Evolutionary conservation across 2,888 invertebrate species (phyloP), one percentile per base, ranked within the genome.

Genomic region (Lamellibrachia satsuma): DNA sequence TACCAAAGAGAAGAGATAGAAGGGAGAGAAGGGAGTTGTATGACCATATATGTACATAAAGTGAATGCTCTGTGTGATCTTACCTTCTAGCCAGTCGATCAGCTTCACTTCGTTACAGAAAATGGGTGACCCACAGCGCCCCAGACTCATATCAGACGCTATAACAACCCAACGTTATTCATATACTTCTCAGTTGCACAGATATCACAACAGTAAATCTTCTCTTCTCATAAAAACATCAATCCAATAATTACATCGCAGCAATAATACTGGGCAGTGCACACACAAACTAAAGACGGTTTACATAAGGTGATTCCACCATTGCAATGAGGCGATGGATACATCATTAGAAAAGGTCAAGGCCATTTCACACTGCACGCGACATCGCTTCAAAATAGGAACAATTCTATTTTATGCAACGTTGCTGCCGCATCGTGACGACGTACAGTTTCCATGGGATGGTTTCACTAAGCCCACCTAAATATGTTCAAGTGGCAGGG

Each of bases 51-150:
- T 39, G 39, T 39, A 39, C 39, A 39, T 39, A 0, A 39, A 39
- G 39, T 39, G 39, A 39, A 39, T 39, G 39, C 39, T 39, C 15
- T 57, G 8, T 57, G 57, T 11, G 15, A 27, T 90, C 93, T 93
- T 94, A 96, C 96, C 99, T 97, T 99, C 99, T 95, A 98, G 98
- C 99, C 99, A 99, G 97, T 98, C 98, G 92, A 98, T 97, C 94
- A 99, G 97, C 95, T 97, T 97, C 95, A 99, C 98, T 96, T 98
- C 98, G 95, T 98, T 98, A 94, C 98, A 98, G 1, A 98, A 98
- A 93, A 98, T 97, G 9, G 99, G 98, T 92, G 98, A 98, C 92
- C 99, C 99, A 93, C 98, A 99, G 95, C 98, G 97, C 27, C 99
- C 99, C 90, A 97, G 97, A 91, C 97, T 97, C 95, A 97, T 96